phyloP scores from a whole-genome alignment of 2,797 vertebrate species.

The Okamejei kenojei region DNA sequence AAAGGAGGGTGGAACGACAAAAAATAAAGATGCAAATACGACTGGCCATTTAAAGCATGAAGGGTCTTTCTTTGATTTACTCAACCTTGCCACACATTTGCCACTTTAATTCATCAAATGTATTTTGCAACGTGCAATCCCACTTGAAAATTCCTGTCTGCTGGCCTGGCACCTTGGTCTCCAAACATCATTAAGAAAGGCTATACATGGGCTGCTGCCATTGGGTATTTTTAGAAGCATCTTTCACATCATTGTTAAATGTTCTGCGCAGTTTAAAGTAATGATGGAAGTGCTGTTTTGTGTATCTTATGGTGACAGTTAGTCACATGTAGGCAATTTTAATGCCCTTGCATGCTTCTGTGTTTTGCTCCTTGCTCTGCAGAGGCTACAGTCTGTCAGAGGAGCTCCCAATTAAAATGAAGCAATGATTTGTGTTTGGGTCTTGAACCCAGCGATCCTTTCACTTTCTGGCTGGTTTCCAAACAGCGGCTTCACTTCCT shows the following conservation, averaged over 20 bases:
- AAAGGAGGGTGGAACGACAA: background rate
- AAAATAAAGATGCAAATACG: background rate
- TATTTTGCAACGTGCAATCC: background rate
- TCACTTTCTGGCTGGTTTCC: background rate
- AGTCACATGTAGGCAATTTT: slow-evolving; percentile 30
- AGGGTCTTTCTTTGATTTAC: background rate
- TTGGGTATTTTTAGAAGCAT: slow-evolving; percentile 31
- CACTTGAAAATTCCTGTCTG: background rate
- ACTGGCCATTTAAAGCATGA: background rate
- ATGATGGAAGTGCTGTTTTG: slow-evolving; percentile 31
- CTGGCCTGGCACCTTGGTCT: background rate
- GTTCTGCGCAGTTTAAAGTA: slow-evolving; percentile 27
- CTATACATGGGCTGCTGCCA: slow-evolving; percentile 15
- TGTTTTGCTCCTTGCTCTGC: background rate
- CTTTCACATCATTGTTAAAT: slow-evolving; percentile 24
- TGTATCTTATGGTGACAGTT: slow-evolving; percentile 9
- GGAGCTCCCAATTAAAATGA: background rate
- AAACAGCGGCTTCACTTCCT: background rate
- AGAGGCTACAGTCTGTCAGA: background rate
- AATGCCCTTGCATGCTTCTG: slow-evolving; percentile 13
- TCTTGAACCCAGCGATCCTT: slow-evolving; percentile 2
- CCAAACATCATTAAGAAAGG: slow-evolving; percentile 12
- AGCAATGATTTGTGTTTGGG: slow-evolving; percentile 1
- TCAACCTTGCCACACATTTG: background rate
- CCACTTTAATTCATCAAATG: background rate